phyloP scores from a whole-genome alignment of 1,140 invertebrate genomes.

The Metopolophium dirhodum region DNA sequence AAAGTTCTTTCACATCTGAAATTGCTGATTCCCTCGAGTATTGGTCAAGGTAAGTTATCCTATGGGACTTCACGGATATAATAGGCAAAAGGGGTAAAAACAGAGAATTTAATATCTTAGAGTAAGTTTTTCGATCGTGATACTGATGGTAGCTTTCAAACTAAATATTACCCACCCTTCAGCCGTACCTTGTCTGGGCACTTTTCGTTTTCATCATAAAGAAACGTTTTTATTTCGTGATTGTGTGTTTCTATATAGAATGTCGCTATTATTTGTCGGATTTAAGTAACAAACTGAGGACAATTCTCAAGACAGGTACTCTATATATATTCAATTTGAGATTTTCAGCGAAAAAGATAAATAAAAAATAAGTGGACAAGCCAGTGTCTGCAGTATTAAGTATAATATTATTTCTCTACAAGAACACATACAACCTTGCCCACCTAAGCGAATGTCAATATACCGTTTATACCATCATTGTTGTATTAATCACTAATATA shows the following conservation, averaged over 20 bases:
- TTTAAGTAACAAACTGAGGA: conserved; percentile 32
- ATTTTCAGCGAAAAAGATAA: not conserved
- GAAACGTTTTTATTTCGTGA: conserved; percentile 36
- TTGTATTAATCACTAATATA: not conserved
- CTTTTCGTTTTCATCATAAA: conserved; percentile 28
- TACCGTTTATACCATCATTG: not conserved
- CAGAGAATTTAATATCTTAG: conserved; percentile 43
- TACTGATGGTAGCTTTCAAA: not conserved
- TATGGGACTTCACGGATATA: not conserved
- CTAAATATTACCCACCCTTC: conserved; percentile 28
- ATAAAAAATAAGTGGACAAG: not conserved
- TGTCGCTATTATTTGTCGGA: conserved; percentile 6
- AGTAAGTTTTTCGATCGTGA: conserved; percentile 37
- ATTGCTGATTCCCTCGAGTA: not conserved
- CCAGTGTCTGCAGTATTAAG: not conserved
- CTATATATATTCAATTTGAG: not conserved
- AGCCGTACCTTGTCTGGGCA: not conserved
- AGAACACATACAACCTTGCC: not conserved
- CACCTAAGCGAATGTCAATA: not conserved
- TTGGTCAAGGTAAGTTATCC: conserved; percentile 41
- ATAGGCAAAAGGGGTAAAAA: conserved; percentile 44
- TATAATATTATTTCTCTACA: not conserved
- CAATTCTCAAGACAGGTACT: conserved; percentile 1
- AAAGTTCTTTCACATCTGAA: conserved; percentile 13
- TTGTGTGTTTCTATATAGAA: not conserved